Percentiles rank a stretch among this genome's conserved stretches.
phyloP scores from a whole-genome alignment of 2,888 invertebrate genomes.

The Anagyrus pseudococci region DNA sequence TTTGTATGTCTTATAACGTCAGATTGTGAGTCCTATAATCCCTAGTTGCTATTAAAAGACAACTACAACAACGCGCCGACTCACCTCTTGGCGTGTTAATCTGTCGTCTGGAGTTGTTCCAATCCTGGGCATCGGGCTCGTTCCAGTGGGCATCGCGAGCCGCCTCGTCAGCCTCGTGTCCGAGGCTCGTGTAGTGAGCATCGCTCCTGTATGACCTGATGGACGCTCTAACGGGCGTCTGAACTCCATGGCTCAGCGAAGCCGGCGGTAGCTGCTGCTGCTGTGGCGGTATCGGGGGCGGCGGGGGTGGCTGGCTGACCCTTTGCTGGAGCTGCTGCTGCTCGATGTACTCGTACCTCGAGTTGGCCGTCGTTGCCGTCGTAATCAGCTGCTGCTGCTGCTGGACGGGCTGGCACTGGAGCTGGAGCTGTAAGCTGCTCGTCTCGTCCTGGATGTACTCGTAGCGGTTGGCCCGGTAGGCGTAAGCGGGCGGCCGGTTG shows the following conservation, averaged over 20 bases:
- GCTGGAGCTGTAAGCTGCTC: conserved; percentile 42
- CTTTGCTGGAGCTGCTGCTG: conserved; percentile 51
- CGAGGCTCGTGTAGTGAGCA: conserved; percentile 24
- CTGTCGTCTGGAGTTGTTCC: conserved; percentile 44
- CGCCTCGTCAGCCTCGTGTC: conserved; percentile 48
- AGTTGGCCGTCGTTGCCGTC: conserved; percentile 9
- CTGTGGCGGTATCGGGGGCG: conserved; percentile 34
- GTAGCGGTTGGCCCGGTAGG: conserved; percentile 47
- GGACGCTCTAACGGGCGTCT: conserved; percentile 7
- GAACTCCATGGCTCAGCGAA: conserved; percentile 40
- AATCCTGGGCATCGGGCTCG: conserved; percentile 40
- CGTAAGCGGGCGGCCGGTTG: conserved; percentile 12
- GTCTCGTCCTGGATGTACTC: conserved; percentile 54
- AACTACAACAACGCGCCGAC: conserved; percentile 5
- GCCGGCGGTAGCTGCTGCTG: conserved; percentile 44
- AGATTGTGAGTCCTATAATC: no score
- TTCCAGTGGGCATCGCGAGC: conserved; percentile 45
- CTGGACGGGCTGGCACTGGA: conserved; percentile 46
- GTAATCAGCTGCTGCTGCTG: conserved; percentile 35
- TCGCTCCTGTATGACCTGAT: conserved; percentile 40
- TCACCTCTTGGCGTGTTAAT: conserved; percentile 50
- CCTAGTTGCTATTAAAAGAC: no score
- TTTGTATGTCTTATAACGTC: no score
- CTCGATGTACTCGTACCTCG: conserved; percentile 51
- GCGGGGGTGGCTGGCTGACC: conserved; percentile 40